Evolutionary conservation across 2,888 invertebrate species (phyloP).

Genomic region (Yponomeuta malinellus): DNA sequence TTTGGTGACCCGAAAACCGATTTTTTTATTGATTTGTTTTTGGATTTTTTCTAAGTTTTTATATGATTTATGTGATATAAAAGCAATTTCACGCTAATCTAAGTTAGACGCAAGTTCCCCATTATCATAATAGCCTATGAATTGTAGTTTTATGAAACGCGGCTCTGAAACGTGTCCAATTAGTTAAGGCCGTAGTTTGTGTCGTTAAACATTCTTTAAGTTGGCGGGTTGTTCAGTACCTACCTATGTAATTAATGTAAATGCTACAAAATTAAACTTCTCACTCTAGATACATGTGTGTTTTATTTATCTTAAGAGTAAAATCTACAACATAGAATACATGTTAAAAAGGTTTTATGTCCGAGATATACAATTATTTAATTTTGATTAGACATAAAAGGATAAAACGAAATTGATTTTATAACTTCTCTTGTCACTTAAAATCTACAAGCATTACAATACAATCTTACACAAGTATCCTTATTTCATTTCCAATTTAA

Average conservation of each 20-base stretch:
- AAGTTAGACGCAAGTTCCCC: no score
- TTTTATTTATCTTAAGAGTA: conserved; percentile 18
- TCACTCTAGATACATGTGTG: conserved; percentile 8
- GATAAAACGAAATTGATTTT: conserved; percentile 60
- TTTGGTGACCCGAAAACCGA: no score
- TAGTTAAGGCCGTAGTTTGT: no score
- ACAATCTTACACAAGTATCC: conserved; percentile 5
- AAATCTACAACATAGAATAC: conserved; percentile 44
- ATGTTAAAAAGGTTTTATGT: conserved; percentile 56
- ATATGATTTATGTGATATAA: no score
- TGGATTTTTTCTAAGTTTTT: no score
- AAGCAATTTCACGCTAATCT: no score
- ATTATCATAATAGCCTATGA: no score
- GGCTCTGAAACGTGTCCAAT: no score
- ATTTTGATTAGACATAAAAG: conserved; percentile 47
- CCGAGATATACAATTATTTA: conserved; percentile 68
- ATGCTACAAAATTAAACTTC: not conserved
- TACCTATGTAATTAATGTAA: not conserved
- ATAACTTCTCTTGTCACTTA: conserved; percentile 48
- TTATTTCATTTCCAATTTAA: not conserved
- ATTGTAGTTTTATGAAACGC: no score
- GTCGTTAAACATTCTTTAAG: no score
- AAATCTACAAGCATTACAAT: conserved; percentile 32
- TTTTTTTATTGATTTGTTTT: no score
- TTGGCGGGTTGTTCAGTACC: not conserved